A percentile compares a stretch with the other conserved stretches of the same genome.
Conservation (phyloP, 2,888 invertebrate species). For the Rhingia rostrata region DNA sequence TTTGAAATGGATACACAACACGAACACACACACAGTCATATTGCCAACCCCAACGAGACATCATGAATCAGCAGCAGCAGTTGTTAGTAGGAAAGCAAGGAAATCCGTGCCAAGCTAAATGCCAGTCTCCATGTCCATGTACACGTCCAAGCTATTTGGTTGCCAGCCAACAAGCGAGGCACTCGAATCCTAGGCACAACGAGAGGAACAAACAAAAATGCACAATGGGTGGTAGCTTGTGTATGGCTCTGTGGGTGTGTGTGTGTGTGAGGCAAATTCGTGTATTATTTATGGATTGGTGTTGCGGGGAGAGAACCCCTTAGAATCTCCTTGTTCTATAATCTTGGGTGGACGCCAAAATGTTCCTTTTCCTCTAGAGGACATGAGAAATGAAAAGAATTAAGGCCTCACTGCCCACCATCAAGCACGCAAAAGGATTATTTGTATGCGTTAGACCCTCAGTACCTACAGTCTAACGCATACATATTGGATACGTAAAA, state of each 20-base stretch:
- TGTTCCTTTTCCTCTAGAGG: not conserved
- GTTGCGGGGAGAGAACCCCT: constrained; percentile 13
- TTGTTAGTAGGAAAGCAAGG: not conserved
- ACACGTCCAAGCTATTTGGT: constrained; percentile 5
- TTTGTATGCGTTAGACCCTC: not conserved
- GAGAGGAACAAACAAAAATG: constrained; percentile 38
- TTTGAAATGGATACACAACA: constrained; percentile 9
- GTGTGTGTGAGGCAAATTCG: not conserved
- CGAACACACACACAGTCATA: too few relatives aligned
- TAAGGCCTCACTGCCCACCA: not conserved
- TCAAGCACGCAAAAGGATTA: constrained; percentile 3
- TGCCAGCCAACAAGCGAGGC: constrained; percentile 38
- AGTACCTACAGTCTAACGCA: too few relatives aligned
- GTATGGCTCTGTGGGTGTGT: constrained; percentile 1
- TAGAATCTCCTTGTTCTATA: constrained; percentile 21
- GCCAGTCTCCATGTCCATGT: constrained; percentile 46
- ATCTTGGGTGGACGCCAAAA: constrained; percentile 27
- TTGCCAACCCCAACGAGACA: not conserved
- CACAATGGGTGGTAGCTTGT: constrained; percentile 9
- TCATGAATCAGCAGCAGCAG: constrained; percentile 21
- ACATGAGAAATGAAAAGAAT: not conserved
- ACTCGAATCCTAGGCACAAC: constrained; percentile 34
- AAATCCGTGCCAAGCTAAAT: constrained; percentile 41
- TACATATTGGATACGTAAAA: constrained; percentile 37
- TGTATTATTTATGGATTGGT: constrained; percentile 48